Percentiles rank a stretch among this genome's conserved stretches.
Conservation (phyloP, 2,888 invertebrate species). For the Meliscaeva auricollis region DNA sequence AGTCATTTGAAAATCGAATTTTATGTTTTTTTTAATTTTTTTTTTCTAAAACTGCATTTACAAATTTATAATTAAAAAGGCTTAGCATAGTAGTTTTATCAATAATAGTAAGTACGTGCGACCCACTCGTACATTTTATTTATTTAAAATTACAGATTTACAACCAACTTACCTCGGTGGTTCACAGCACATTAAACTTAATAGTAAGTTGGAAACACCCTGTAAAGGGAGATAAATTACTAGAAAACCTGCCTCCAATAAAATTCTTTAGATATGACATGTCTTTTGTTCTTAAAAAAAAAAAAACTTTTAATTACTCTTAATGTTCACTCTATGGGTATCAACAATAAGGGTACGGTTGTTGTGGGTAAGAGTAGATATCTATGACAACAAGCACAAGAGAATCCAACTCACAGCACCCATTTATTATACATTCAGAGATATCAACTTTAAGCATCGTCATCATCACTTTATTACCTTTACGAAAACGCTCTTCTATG, state of each 20-base stretch:
- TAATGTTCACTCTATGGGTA: constrained; percentile 19
- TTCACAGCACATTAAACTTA: too few relatives aligned
- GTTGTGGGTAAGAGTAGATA: background rate
- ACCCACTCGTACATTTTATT: too few relatives aligned
- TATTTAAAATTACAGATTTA: too few relatives aligned
- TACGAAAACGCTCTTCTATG: background rate
- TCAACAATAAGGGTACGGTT: constrained; percentile 6
- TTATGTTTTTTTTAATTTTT: too few relatives aligned
- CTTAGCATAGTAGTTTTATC: too few relatives aligned
- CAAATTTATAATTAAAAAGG: too few relatives aligned
- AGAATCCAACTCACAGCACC: constrained; percentile 20
- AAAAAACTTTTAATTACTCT: constrained; percentile 53
- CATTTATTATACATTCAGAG: constrained; percentile 38
- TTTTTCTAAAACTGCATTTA: too few relatives aligned
- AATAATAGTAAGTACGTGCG: too few relatives aligned
- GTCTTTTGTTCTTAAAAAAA: constrained; percentile 38
- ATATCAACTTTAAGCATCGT: constrained; percentile 46
- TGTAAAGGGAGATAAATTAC: background rate
- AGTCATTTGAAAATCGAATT: too few relatives aligned
- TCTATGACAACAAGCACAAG: constrained; percentile 31
- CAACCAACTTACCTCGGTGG: too few relatives aligned
- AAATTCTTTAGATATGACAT: background rate
- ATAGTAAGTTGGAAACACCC: too few relatives aligned
- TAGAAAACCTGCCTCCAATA: background rate
- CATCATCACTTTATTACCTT: constrained; percentile 48